Conservation (phyloP, 2,113 vertebrate genomes). For the Haplochromis burtoni region DNA sequence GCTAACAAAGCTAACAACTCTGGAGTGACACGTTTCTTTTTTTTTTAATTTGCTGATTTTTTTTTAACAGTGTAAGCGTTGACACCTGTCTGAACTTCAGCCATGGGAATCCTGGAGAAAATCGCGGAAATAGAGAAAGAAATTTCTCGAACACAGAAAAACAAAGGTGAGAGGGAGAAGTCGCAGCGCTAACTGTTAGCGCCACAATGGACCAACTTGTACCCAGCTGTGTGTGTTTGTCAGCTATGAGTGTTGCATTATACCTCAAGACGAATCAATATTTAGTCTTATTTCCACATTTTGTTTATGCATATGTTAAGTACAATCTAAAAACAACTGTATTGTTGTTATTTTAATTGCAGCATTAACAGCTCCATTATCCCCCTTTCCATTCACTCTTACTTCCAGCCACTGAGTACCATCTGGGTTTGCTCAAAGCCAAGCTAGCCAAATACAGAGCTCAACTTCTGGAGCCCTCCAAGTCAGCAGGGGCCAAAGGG, state of each 20-base stretch:
- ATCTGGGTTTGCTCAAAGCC: constrained; percentile 93
- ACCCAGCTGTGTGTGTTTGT: neutral
- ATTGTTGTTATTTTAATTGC: neutral
- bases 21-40: constrained; percentile 47
- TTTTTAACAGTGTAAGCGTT: neutral
- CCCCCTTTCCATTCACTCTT: neutral
- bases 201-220: neutral
- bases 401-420: constrained; percentile 90
- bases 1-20: constrained; percentile 34
- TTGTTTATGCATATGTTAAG: neutral
- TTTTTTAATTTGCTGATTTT: neutral
- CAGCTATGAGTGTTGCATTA: neutral
- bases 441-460: constrained; percentile 96
- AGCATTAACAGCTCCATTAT: neutral
- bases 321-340: neutral
- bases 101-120: constrained; percentile 94
- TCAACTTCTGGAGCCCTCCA: constrained; percentile 92
- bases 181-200: neutral
- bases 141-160: constrained; percentile 95
- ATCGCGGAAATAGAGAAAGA: constrained; percentile 95
- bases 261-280: neutral
- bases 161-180: constrained; percentile 77
- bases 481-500: constrained; percentile 86
- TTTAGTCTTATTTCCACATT: neutral
- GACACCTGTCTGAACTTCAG: neutral